Evolutionary conservation across 1,140 invertebrate species (phyloP), one percentile per base, ranked within the genome.

Genomic region (Protaetia brevitarsis): DNA sequence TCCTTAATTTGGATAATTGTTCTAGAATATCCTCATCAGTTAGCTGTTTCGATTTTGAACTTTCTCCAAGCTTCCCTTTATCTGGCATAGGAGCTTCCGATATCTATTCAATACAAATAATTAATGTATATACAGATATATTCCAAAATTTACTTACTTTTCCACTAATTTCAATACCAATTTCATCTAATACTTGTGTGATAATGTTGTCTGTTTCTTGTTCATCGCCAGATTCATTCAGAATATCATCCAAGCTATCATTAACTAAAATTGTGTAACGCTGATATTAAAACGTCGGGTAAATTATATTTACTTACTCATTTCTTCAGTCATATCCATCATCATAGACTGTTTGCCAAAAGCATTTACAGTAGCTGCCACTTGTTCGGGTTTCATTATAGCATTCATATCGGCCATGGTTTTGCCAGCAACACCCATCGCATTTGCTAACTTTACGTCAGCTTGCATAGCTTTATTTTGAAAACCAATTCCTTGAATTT

Each of bases 311-410:
- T 31, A 83, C 86, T 84, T 84, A 93, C 91, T 94, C 88, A 96
- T 92, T 84, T 97, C 94, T 80, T 96, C 94, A 7, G 92, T 92
- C 93, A 97, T 96, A 69, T 91, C 92, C 90, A 97, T 93, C 77
- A 92, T 93, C 73, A 88, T 88, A 73, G 88, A 88, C 59, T 92
- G 91, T 75, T 87, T 87, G 74, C 87, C 85, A 80, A 97, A 97
- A 10, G 91, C 88, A 71, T 89, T 85, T 83, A 95, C 87, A 57
- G 88, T 90, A 69, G 89, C 88, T 2, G 88, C 87, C 19, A 95
- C 86, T 76, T 93, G 86, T 76, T 91, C 87, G 29, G 94, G 91
- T 68, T 94, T 92, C 87, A 96, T 89, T 3, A 93, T 80, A 74
- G 89, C 91, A 75, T 97, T 96, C 85, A 96, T 94, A 68, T 84